phyloP scores from a whole-genome alignment of 2,797 vertebrate genomes.

The Percopsis omiscomaycus region DNA sequence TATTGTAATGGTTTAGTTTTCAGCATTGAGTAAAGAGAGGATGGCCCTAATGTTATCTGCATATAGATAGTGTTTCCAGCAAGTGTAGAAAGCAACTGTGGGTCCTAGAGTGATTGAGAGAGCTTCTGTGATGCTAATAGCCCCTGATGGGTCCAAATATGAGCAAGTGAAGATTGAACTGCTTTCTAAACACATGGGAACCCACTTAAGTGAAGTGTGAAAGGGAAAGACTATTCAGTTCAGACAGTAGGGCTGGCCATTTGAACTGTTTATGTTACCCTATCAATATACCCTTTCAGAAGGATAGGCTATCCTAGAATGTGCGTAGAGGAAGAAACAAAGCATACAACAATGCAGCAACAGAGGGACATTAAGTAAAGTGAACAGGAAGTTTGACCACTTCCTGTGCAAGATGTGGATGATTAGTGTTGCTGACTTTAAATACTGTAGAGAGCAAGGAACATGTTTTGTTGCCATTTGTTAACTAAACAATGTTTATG shows the following conservation, averaged over 20 bases:
- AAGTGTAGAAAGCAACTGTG: constrained; percentile 71
- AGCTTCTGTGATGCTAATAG: constrained; percentile 50
- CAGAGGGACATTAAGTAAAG: constrained; percentile 78
- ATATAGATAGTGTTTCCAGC: constrained; percentile 77
- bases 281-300: constrained; percentile 36
- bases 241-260: constrained; percentile 44
- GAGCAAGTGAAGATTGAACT: constrained; percentile 79
- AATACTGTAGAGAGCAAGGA: constrained; percentile 52
- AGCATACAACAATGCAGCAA: constrained; percentile 71
- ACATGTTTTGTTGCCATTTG: constrained; percentile 42
- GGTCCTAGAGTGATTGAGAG: constrained; percentile 60
- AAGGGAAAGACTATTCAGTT: constrained; percentile 55
- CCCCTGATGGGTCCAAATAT: constrained; percentile 65
- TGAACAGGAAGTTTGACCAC: constrained; percentile 73
- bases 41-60: constrained; percentile 76
- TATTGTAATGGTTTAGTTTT: constrained; percentile 75
- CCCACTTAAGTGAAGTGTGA: constrained; percentile 62
- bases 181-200: constrained; percentile 72
- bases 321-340: constrained; percentile 71
- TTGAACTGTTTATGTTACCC: constrained; percentile 55
- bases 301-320: constrained; percentile 42
- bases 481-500: constrained; percentile 28
- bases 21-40: constrained; percentile 76
- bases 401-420: constrained; percentile 73
- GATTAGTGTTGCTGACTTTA: constrained; percentile 73